Conservation (phyloP, 2,888 invertebrate genomes). For the Resseliella maxima region DNA sequence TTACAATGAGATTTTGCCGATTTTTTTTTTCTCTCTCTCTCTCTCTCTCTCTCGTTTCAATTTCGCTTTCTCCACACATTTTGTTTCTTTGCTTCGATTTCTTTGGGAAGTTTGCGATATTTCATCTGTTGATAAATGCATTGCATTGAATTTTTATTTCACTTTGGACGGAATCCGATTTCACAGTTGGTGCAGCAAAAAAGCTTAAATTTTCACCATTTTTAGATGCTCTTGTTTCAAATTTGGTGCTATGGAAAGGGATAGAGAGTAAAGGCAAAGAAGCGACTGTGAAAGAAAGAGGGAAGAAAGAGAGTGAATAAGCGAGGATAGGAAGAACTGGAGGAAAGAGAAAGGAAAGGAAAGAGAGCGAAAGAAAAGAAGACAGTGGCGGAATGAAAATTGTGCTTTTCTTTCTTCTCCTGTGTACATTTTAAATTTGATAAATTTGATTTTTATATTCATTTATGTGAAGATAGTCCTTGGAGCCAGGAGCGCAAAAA, state of each 20-base stretch:
- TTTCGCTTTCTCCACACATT: not conserved
- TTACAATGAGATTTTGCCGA: not conserved
- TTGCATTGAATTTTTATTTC: conserved; percentile 45
- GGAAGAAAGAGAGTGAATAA: not conserved
- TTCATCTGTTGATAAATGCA: conserved; percentile 51
- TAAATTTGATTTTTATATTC: not conserved
- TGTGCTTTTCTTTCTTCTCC: not conserved
- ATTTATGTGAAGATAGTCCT: not conserved
- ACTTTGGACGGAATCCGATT: not conserved
- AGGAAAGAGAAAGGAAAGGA: not conserved
- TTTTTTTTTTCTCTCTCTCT: not conserved
- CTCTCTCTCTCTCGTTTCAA: not conserved
- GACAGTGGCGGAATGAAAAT: no score
- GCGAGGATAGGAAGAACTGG: no score
- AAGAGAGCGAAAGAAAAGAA: no score
- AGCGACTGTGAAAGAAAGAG: not conserved
- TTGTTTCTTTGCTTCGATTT: conserved; percentile 33
- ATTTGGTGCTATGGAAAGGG: not conserved
- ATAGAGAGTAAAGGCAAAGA: no score
- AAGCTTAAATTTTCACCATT: not conserved
- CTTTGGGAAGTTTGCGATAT: conserved; percentile 21
- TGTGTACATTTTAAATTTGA: not conserved
- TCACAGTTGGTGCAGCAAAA: not conserved
- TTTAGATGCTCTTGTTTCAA: not conserved
- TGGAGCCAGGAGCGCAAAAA: not conserved